A percentile compares a stretch with the other conserved stretches of the same genome.
Conservation (phyloP, 1,140 invertebrate species). For the Battus philenor region DNA sequence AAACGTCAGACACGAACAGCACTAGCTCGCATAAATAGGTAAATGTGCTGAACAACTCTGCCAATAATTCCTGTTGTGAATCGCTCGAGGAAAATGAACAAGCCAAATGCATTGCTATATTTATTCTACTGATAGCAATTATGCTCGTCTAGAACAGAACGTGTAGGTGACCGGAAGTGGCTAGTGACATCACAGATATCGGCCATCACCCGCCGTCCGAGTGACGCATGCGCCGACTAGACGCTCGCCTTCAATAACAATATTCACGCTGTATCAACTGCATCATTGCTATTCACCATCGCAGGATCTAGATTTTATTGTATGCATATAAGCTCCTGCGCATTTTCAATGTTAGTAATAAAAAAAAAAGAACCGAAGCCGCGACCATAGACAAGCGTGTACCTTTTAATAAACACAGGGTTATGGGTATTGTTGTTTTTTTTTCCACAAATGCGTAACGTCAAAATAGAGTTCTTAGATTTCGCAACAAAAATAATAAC, state of each 20-base stretch:
- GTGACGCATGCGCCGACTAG: slow-evolving; percentile 37
- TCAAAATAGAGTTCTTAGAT: slow-evolving; percentile 14
- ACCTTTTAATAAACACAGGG: slow-evolving; percentile 2
- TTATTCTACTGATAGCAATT: too few relatives aligned
- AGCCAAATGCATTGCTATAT: too few relatives aligned
- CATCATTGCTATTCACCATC: slow-evolving; percentile 14
- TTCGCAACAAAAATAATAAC: slow-evolving; percentile 12
- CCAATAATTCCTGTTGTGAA: too few relatives aligned
- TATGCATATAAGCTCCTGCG: slow-evolving; percentile 12
- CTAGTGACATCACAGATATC: slow-evolving; percentile 45
- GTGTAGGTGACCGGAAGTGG: slow-evolving; percentile 38
- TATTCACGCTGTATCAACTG: slow-evolving; percentile 1
- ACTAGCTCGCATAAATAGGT: too few relatives aligned
- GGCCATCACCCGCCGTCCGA: slow-evolving; percentile 27
- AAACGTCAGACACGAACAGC: too few relatives aligned
- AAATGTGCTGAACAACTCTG: too few relatives aligned
- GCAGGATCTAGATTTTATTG: slow-evolving; percentile 15
- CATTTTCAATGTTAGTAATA: slow-evolving; percentile 2
- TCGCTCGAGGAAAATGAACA: too few relatives aligned
- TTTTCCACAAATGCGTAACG: slow-evolving; percentile 1
- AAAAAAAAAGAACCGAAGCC: not conserved
- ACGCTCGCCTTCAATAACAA: slow-evolving; percentile 18
- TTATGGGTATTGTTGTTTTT: not conserved
- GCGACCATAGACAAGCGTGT: not conserved
- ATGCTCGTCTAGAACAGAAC: too few relatives aligned